Base-by-base conservation (phyloP, 2,113 vertebrate species). In the Piliocolobus tephrosceles region DNA sequence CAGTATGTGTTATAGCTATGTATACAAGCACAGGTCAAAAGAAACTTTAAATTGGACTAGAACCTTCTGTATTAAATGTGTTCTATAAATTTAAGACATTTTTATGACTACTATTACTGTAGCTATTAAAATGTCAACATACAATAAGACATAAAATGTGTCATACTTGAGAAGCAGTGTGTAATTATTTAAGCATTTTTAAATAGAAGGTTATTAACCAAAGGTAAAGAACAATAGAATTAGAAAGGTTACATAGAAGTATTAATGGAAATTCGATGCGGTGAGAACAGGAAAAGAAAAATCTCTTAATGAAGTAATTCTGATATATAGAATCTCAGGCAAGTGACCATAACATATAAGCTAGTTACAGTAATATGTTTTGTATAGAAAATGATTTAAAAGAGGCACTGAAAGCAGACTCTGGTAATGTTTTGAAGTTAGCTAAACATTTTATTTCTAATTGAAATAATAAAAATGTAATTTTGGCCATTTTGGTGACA, bases 141-240 rank as follows among this genome's bases (percentile, higher is more conserved):
- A 92, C 27, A 88, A 95, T 70, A 86, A 97, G 35, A 58, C 12
- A 70, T 79, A 72, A 72, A 93, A 64, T 14, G 16, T 75, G 7
- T 72, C 57, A 85, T 52, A 68, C 3, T 81, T 79, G 3, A 95
- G 58, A 66, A 91, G 61, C 23, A 85, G 10, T 50, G 0, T 79
- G 22, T 73, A 94, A 58, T 52, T 96, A 86, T 58, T 79, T 88
- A 93, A 52, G n/a, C 7, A 86, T 73, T 97, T 81, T 78, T 17
- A 17, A 43, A 92, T 30, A 32, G 94, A 76, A 57, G 38, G 8
- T 78, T 86, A 92, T 79, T 94, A 96, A 78, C 27, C 61, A 94
- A 87, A 94, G 32, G 55, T 88, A 79, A 90, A 94, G 7, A 83
- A n/a, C 27, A 76, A 90, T 23, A 76, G 16, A 88, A 61, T 57